Percentiles rank a stretch among this genome's conserved stretches.
phyloP scores from a whole-genome alignment of 2,888 invertebrate genomes.

The Diabrotica balteata region DNA sequence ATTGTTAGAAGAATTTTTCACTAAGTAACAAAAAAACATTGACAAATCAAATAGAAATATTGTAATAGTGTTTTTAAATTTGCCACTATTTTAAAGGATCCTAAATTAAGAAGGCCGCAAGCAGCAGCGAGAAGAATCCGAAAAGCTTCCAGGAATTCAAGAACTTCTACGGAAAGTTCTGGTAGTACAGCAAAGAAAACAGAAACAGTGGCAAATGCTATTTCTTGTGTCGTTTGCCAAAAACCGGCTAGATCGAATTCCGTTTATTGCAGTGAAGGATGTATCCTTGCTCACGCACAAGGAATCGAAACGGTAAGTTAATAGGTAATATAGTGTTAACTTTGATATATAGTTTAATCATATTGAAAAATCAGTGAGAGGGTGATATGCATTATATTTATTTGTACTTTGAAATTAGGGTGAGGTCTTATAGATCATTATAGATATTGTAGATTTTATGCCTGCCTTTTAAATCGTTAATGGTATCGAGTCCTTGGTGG shows the following conservation, averaged over 20 bases:
- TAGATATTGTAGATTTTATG: too few species aligned
- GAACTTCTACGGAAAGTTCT: constrained; percentile 54
- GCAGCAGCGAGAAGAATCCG: constrained; percentile 57
- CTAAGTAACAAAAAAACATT: too few species aligned
- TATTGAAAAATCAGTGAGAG: too few species aligned
- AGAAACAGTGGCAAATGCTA: constrained; percentile 33
- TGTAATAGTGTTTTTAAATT: background rate
- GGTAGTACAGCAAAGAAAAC: constrained; percentile 44
- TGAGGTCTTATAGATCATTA: too few species aligned
- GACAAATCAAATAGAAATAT: too few species aligned
- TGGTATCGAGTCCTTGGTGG: too few species aligned
- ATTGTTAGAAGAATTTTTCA: too few species aligned
- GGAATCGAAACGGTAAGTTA: constrained; percentile 64
- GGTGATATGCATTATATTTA: too few species aligned
- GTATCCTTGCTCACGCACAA: constrained; percentile 85
- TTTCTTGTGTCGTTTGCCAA: constrained; percentile 79
- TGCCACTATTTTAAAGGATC: constrained; percentile 45
- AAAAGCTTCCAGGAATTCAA: constrained; percentile 55
- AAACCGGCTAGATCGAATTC: constrained; percentile 77
- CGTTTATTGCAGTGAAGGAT: constrained; percentile 89
- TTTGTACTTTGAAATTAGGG: too few species aligned
- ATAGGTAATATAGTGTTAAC: background rate
- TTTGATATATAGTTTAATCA: too few species aligned
- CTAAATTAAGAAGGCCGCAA: constrained; percentile 53
- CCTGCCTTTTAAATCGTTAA: too few species aligned